Percentiles rank a stretch among this genome's conserved stretches.
These are phyloP conservation scores for Torymus aiolomorphi DNA, from an alignment of 2,888 invertebrate species.

Conservation along the genomic window DNA sequence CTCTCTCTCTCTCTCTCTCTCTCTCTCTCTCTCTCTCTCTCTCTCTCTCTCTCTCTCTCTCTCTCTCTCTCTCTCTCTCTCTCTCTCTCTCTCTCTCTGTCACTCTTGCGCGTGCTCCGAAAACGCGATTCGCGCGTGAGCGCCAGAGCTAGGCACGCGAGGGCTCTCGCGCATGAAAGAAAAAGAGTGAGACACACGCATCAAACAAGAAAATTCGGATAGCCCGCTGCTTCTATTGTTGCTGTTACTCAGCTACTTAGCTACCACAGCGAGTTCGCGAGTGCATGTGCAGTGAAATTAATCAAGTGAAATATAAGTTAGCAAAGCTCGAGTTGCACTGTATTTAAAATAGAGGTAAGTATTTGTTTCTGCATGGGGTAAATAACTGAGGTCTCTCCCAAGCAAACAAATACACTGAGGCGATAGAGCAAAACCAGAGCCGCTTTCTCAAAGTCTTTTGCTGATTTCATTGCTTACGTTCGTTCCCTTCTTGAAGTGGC, in stretches of 20 bases:
- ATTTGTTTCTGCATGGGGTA: background rate
- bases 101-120: no score
- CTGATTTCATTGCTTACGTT: slow-evolving; percentile 18
- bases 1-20: no score
- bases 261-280: slow-evolving; percentile 13
- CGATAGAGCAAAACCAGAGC: slow-evolving; percentile 22
- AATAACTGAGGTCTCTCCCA: background rate
- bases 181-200: no score
- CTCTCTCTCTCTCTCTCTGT: no score
- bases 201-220: no score
- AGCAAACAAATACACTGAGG: slow-evolving; percentile 17
- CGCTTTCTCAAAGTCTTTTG: slow-evolving; percentile 8
- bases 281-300: slow-evolving; percentile 27
- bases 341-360: slow-evolving; percentile 45
- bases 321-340: slow-evolving; percentile 32
- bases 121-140: no score
- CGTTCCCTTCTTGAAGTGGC: no score
- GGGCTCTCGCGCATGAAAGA: no score
- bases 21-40: no score
- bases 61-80: no score
- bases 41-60: no score
- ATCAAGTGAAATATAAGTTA: slow-evolving; percentile 21
- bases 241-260: background rate
- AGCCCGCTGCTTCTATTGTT: background rate
- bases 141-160: no score